Evolutionary conservation across 2,797 vertebrate genomes (phyloP), one percentile per base, ranked within the genome.

Genomic region (Tamandua tetradactyla): DNA sequence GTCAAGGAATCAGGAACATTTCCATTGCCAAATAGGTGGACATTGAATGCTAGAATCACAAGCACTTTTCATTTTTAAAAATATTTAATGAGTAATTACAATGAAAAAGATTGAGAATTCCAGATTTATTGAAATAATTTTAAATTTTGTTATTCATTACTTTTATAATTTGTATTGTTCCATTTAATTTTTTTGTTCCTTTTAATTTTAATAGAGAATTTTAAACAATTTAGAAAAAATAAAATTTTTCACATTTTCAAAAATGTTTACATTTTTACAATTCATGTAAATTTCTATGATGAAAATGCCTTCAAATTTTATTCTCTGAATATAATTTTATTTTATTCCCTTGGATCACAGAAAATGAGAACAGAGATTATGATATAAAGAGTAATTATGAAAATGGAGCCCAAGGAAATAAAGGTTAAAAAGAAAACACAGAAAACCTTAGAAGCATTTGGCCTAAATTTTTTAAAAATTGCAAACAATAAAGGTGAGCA

Each of bases 181-280:
- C 40, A 90, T 93, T 93, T 89, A n/a, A 40, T 13, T 66, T 32
- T 87, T n/a, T 76, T 81, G 87, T 62, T 27, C n/a, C 35, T 90
- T 93, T 93, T 89, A n/a, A 40, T 13, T 66, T 32, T 87, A 88
- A 88, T 20, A 87, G 44, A 40, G 57, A n/a, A 15, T 40, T 76
- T 93, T 94, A 37, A 27, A 62, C 82, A 71, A 68, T 88, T 84
- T 61, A 52, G 35, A 87, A 81, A 94, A 88, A 69, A 61, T 52
- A 69, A n/a, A n/a, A 40, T 84, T 91, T 94, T 74, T 30, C 61
- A 44, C 14, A 14, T 78, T 94, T 94, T 92, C 35, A 2, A 42
- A 72, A 72, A 37, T 91, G 37, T 94, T 44, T 32, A 52, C 32
- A 76, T 74, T 71, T 93, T 84, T 59, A 87, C 9, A 52, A 44